Conservation (phyloP, 1,140 invertebrate genomes). For the Steinernema khuongi region DNA sequence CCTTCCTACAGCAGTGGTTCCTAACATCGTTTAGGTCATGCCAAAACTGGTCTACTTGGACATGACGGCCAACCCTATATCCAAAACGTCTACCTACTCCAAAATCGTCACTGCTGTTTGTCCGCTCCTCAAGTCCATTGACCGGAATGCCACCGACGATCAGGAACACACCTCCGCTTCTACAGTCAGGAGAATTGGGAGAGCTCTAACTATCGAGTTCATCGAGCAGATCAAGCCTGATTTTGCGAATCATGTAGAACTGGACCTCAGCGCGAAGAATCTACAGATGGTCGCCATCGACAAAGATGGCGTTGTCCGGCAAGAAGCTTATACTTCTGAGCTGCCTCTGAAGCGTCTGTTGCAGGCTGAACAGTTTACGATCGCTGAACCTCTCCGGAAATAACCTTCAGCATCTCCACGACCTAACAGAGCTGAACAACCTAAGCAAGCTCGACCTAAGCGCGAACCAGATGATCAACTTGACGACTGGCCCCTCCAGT, state of each 20-base stretch:
- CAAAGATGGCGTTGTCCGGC: neutral
- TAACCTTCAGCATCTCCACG: neutral
- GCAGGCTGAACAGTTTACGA: neutral
- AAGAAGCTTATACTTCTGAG: neutral
- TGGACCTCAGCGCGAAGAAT: neutral
- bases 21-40: neutral
- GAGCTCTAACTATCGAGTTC: neutral
- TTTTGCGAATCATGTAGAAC: neutral
- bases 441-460: neutral
- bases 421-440: neutral
- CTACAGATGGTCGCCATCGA: constrained; percentile 1
- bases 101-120: neutral
- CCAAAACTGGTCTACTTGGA: neutral
- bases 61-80: neutral
- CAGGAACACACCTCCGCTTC: neutral
- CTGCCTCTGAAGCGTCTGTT: neutral
- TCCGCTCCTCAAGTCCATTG: neutral
- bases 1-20: neutral
- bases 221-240: neutral
- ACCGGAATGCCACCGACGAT: neutral
- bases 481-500: neutral
- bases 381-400: constrained; percentile 4
- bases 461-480: neutral
- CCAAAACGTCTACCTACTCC: neutral
- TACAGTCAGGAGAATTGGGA: neutral